Evolutionary conservation across 2,113 vertebrate species (phyloP).

Genomic region (Gavialis gangeticus): DNA sequence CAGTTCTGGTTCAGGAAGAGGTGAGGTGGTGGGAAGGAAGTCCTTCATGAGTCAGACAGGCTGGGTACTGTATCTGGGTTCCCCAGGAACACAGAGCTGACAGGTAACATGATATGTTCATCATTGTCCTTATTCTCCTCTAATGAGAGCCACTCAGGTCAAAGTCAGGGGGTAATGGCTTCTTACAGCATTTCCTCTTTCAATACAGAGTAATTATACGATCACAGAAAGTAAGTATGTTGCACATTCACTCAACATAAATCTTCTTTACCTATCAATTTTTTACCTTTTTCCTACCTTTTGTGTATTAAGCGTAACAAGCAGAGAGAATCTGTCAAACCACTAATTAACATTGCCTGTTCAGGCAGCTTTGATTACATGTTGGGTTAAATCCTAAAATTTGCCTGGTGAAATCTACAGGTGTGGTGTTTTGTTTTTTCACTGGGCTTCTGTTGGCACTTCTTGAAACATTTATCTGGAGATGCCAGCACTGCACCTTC

Average conservation of each 20-base stretch:
- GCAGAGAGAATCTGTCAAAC: background rate
- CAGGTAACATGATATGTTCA: background rate
- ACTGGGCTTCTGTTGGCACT: background rate
- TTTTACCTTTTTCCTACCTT: background rate
- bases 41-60: too few relatives aligned
- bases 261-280: background rate
- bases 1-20: too few relatives aligned
- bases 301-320: background rate
- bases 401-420: background rate
- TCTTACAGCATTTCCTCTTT: background rate
- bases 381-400: background rate
- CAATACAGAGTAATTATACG: background rate
- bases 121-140: background rate
- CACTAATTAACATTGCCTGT: background rate
- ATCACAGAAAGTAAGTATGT: background rate
- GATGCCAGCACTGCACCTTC: background rate
- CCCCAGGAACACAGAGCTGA: too few relatives aligned
- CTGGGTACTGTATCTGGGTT: too few relatives aligned
- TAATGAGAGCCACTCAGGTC: background rate
- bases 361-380: background rate
- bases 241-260: background rate
- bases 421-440: background rate
- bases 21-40: too few relatives aligned
- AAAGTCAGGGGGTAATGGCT: background rate
- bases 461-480: background rate